These are phyloP conservation scores for Spodoptera picta DNA, from an alignment of 2,888 invertebrate genomes.

Conservation along the genomic window DNA sequence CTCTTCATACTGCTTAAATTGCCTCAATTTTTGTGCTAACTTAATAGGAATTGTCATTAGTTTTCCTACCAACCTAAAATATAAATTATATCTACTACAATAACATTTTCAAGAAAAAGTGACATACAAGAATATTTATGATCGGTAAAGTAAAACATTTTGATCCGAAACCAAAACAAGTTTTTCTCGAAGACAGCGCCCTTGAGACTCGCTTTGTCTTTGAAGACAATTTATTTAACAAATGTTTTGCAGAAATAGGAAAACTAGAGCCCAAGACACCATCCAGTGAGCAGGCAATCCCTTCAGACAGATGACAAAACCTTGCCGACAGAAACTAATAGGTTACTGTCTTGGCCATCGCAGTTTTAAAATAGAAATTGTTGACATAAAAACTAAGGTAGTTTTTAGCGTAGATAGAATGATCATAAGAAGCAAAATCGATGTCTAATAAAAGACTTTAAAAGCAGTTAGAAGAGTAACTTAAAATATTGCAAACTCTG, in stretches of 20 bases:
- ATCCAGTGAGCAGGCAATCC: conserved; percentile 41
- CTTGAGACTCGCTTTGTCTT: conserved; percentile 22
- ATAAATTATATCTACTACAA: too few species aligned
- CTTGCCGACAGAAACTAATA: conserved; percentile 57
- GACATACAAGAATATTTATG: background rate
- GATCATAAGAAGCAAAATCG: background rate
- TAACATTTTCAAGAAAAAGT: background rate
- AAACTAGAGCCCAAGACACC: conserved; percentile 29
- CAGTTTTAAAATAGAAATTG: conserved; percentile 43
- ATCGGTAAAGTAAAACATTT: conserved; percentile 3
- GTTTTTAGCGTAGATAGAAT: conserved; percentile 10
- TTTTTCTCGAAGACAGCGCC: background rate
- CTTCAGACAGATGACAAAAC: conserved; percentile 53
- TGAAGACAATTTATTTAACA: conserved; percentile 37
- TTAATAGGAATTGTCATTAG: too few species aligned
- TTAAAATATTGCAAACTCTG: too few species aligned
- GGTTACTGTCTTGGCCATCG: conserved; percentile 47
- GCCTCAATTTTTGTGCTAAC: too few species aligned
- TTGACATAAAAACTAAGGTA: conserved; percentile 17
- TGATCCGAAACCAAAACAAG: background rate
- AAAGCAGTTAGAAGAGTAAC: too few species aligned
- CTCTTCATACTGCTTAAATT: too few species aligned
- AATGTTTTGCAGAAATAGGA: conserved; percentile 31
- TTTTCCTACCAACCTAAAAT: too few species aligned
- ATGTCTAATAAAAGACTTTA: background rate